Evolutionary conservation across 2,113 vertebrate genomes (phyloP).

Genomic region (Microcebus murinus): DNA sequence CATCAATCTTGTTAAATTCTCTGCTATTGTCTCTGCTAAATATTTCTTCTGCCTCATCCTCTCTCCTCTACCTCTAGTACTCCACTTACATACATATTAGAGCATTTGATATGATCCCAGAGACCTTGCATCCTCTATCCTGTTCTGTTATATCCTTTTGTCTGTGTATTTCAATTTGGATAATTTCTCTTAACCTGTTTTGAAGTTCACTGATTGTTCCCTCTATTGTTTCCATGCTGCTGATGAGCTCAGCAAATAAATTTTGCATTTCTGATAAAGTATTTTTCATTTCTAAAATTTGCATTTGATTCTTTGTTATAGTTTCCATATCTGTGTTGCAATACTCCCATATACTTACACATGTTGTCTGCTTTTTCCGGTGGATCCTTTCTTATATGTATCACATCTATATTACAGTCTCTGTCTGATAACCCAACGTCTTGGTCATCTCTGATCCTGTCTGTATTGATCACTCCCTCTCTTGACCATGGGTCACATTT

Average conservation of each 20-base stretch:
- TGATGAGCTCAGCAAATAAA: neutral
- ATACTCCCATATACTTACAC: neutral
- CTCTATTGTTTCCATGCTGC: neutral
- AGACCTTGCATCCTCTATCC: neutral
- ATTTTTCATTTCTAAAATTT: neutral
- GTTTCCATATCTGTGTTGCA: neutral
- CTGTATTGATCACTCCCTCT: neutral
- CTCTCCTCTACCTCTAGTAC: neutral
- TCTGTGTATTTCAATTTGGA: neutral
- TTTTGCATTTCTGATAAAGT: neutral
- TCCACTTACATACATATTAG: neutral
- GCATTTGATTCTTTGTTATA: neutral
- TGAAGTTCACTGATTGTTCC: neutral
- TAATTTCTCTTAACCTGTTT: neutral
- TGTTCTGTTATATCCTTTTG: neutral
- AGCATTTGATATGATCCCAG: neutral
- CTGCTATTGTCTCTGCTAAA: neutral
- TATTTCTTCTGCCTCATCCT: neutral
- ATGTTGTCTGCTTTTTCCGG: neutral
- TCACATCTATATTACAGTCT: neutral
- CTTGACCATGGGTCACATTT: neutral
- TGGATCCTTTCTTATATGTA: neutral
- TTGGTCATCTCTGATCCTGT: neutral
- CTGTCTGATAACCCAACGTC: neutral
- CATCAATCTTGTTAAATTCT: neutral